phyloP scores from a whole-genome alignment of 2,113 vertebrate species.

The Epinephelus lanceolatus region DNA sequence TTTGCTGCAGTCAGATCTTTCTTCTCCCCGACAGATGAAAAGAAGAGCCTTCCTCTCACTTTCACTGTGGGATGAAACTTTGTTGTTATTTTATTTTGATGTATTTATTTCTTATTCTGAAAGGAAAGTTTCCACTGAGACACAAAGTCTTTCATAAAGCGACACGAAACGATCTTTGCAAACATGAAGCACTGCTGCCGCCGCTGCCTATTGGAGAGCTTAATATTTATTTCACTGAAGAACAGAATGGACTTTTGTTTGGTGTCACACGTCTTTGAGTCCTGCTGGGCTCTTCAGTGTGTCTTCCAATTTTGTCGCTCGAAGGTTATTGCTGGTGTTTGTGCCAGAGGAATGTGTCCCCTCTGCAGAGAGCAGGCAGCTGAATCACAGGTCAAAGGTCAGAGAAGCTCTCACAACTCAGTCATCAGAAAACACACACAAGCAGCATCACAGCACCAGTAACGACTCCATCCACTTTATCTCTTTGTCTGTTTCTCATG shows the following conservation, averaged over 20 bases:
- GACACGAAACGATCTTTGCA: background rate
- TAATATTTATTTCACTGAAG: conserved; percentile 27
- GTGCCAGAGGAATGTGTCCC: conserved; percentile 59
- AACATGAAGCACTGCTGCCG: background rate
- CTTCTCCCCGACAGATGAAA: conserved; percentile 8
- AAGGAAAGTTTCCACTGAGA: conserved; percentile 5
- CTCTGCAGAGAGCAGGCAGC: conserved; percentile 46
- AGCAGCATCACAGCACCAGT: conserved; percentile 50
- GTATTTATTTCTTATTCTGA: conserved; percentile 25
- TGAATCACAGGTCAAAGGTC: conserved; percentile 60
- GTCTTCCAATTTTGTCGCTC: background rate
- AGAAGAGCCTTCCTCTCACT: background rate
- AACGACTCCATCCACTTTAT: conserved; percentile 39
- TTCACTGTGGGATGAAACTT: conserved; percentile 6
- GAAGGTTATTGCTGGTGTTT: conserved; percentile 19
- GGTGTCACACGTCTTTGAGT: background rate
- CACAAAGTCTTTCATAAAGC: conserved; percentile 5
- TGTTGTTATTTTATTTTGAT: conserved; percentile 18
- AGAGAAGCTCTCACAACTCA: conserved; percentile 50
- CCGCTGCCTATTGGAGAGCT: conserved; percentile 14
- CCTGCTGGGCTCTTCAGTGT: background rate
- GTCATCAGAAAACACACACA: conserved; percentile 49
- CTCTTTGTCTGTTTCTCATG: conserved; percentile 72
- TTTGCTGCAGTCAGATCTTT: conserved; percentile 19
- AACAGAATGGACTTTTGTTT: conserved; percentile 51